phyloP scores from a whole-genome alignment of 2,888 invertebrate species.

The Leucoptera coffeella region DNA sequence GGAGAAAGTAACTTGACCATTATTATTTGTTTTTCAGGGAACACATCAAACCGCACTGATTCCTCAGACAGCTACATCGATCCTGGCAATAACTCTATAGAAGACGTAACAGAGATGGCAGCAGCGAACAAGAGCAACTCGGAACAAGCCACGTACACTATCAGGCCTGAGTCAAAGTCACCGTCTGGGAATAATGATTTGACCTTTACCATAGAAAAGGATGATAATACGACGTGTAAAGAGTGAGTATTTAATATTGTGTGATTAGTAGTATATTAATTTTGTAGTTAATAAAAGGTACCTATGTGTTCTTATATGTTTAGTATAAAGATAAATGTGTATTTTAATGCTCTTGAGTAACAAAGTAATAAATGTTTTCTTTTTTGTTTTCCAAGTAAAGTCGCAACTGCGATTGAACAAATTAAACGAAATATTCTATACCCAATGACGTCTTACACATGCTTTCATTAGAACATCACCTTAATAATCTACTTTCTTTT shows the following conservation, averaged over 20 bases:
- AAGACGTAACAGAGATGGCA: constrained; percentile 27
- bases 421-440: no score
- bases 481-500: constrained; percentile 10
- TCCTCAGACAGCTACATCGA: constrained; percentile 42
- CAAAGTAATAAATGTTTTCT: no score
- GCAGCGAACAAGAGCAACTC: constrained; percentile 13
- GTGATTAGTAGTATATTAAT: no score
- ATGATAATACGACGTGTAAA: constrained; percentile 20
- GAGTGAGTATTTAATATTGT: no score
- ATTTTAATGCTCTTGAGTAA: neutral
- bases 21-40: constrained; percentile 15
- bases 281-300: neutral
- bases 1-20: no score
- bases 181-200: constrained; percentile 11
- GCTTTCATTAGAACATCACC: no score
- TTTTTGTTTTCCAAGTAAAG: no score
- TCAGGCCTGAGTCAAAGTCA: constrained; percentile 14
- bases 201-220: constrained; percentile 25
- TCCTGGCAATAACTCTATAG: constrained; percentile 37
- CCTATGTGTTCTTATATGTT: neutral
- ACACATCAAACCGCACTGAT: constrained; percentile 25
- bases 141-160: constrained; percentile 19
- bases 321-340: neutral
- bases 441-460: no score
- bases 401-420: no score